phyloP scores from a whole-genome alignment of 2,888 invertebrate genomes.

The Cryptus armator region DNA sequence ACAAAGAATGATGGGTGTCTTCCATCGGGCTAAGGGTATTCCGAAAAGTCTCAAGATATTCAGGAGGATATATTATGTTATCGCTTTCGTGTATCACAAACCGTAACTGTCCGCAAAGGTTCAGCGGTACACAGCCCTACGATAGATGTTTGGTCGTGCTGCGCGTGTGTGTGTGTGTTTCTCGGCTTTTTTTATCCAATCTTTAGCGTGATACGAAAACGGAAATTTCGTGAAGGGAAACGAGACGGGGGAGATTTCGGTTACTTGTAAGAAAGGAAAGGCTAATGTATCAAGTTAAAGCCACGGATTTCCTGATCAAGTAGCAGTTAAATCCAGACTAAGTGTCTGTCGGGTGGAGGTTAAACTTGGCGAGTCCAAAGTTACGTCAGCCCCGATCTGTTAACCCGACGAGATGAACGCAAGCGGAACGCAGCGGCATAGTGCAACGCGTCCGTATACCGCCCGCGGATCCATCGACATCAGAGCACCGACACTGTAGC shows the following conservation, averaged over 20 bases:
- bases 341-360: constrained; percentile 80
- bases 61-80: constrained; percentile 6
- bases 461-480: constrained; percentile 67
- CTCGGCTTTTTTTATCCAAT: background rate
- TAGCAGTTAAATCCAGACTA: constrained; percentile 83
- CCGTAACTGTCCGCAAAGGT: background rate
- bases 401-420: constrained; percentile 72
- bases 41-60: constrained; percentile 37
- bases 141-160: background rate
- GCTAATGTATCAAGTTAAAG: constrained; percentile 79
- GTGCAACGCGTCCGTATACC: constrained; percentile 54
- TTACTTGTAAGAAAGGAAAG: constrained; percentile 69
- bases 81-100: background rate
- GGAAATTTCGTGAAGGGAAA: constrained; percentile 60
- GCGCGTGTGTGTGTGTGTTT: too few relatives aligned
- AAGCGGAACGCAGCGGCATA: constrained; percentile 57
- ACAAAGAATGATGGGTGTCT: constrained; percentile 65
- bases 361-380: constrained; percentile 78
- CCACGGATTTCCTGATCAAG: constrained; percentile 82
- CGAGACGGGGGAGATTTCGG: constrained; percentile 45
- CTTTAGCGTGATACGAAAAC: background rate
- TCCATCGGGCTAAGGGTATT: background rate
- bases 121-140: background rate
- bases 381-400: constrained; percentile 78
- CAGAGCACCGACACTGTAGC: constrained; percentile 44